Conservation (phyloP, 2,113 vertebrate genomes). For the Macrotus californicus region DNA sequence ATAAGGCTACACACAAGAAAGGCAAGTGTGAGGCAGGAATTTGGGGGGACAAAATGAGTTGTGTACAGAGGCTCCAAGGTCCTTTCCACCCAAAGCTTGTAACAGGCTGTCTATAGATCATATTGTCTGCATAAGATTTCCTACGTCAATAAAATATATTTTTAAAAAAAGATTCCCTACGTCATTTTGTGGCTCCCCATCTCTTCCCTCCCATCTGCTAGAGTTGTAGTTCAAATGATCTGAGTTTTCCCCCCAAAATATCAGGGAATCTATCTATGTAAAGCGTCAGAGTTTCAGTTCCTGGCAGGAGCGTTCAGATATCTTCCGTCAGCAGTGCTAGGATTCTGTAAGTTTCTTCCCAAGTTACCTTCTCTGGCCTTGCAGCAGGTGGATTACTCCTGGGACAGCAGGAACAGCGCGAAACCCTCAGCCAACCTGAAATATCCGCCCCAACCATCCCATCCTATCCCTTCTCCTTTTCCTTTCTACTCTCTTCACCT, state of each 20-base stretch:
- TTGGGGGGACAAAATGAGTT: background rate
- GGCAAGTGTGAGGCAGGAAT: background rate
- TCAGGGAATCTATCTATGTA: background rate
- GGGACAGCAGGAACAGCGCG: background rate
- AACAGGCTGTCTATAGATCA: background rate
- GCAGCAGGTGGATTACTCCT: background rate
- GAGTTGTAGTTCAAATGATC: background rate
- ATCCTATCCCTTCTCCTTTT: background rate
- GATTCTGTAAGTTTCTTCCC: background rate
- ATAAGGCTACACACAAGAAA: background rate
- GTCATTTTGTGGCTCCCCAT: background rate
- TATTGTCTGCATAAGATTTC: background rate
- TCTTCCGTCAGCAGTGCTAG: background rate
- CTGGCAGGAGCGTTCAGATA: background rate
- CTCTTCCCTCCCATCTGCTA: background rate
- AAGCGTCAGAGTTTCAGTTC: background rate
- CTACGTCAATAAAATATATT: background rate
- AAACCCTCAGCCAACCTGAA: background rate
- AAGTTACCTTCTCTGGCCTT: background rate
- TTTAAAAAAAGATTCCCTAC: background rate
- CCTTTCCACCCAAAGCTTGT: background rate
- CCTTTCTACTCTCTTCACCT: background rate
- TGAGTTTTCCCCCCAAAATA: background rate
- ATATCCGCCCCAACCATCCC: background rate
- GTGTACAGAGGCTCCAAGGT: background rate